phyloP scores from a whole-genome alignment of 2,888 invertebrate genomes.

The Gryllus longicercus region DNA sequence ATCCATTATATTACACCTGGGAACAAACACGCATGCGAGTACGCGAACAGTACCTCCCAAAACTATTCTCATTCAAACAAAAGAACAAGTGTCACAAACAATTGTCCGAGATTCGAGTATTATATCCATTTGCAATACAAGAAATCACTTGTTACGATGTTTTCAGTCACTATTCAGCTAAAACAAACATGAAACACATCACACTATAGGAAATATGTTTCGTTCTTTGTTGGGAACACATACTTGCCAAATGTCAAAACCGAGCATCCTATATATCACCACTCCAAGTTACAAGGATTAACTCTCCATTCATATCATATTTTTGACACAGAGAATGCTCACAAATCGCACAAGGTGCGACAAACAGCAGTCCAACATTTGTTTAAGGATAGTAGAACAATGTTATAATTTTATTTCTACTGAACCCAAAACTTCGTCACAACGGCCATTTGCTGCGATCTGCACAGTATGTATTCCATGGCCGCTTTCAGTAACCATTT shows the following conservation, averaged over 20 bases:
- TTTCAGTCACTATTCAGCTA: not conserved
- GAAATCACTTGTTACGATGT: too few species aligned
- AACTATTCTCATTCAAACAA: too few species aligned
- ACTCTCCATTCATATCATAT: not conserved
- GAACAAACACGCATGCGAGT: too few species aligned
- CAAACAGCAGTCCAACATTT: not conserved
- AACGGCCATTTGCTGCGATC: constrained; percentile 8
- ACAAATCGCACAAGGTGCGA: not conserved
- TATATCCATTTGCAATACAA: too few species aligned
- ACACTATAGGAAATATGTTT: not conserved
- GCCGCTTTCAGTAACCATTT: not conserved
- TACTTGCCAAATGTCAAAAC: not conserved
- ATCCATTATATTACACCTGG: too few species aligned
- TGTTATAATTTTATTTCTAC: not conserved
- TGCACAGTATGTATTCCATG: not conserved
- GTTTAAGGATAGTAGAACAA: not conserved
- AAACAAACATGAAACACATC: not conserved
- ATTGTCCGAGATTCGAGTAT: too few species aligned
- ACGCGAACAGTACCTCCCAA: not conserved
- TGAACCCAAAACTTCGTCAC: not conserved
- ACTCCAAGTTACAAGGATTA: not conserved
- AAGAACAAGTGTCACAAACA: too few species aligned
- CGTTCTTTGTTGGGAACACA: not conserved
- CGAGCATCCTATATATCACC: constrained; percentile 6
- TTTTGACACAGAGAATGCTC: not conserved